A percentile compares a stretch with the other conserved stretches of the same genome.
phyloP scores from a whole-genome alignment of 2,888 invertebrate genomes.

The Erebia palarica region DNA sequence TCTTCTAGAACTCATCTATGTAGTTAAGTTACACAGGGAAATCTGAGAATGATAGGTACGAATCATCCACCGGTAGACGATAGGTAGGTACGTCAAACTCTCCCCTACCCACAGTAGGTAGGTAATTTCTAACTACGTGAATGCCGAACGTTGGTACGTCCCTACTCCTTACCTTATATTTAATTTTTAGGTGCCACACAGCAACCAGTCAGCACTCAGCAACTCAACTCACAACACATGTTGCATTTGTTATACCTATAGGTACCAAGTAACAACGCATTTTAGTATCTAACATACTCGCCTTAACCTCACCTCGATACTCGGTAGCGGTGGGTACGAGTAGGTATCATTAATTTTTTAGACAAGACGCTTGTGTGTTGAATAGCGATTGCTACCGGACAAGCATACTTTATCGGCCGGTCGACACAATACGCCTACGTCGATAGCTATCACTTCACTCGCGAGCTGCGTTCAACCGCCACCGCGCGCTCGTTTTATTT shows the following conservation, averaged over 20 bases:
- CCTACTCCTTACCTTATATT: neutral
- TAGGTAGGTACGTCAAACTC: too few relatives aligned
- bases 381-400: constrained; percentile 57
- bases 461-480: constrained; percentile 43
- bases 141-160: too few relatives aligned
- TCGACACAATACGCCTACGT: constrained; percentile 53
- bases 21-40: too few relatives aligned
- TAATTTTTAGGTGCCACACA: too few relatives aligned
- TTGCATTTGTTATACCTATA: neutral
- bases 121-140: too few relatives aligned
- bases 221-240: neutral
- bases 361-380: constrained; percentile 49
- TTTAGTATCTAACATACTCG: neutral
- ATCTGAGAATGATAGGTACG: too few relatives aligned
- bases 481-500: constrained; percentile 50
- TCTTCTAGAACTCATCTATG: too few relatives aligned
- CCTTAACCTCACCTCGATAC: neutral
- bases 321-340: constrained; percentile 6
- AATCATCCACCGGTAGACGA: too few relatives aligned
- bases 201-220: too few relatives aligned
- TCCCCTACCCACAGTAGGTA: too few relatives aligned
- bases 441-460: constrained; percentile 46
- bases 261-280: constrained; percentile 10
- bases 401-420: constrained; percentile 67
- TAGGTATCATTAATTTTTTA: constrained; percentile 55